Evolutionary conservation across 2,888 invertebrate species (phyloP), one percentile per base, ranked within the genome.

Genomic region (Beris chalybata): DNA sequence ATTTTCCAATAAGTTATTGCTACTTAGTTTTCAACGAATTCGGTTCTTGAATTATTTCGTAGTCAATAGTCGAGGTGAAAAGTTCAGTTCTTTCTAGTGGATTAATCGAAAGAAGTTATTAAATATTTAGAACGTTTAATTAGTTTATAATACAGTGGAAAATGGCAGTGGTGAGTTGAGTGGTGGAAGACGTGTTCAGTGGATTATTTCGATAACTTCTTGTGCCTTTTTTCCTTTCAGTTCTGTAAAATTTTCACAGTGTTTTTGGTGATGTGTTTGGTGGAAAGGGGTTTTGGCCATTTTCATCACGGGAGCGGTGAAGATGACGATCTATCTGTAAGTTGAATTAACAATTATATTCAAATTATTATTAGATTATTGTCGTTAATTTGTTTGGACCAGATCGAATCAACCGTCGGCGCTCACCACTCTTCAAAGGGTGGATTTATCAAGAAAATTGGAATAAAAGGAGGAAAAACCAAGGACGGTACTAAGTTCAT

Each of bases 21-120:
- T 61, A 61, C 61, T 50, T 61, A 61, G 61, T 38, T 50, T 50
- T 15, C 50, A 4, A 9, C 50, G 32, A 52, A 50, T 61, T 61
- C 47, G 38, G 29, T 50, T 52, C 29, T 9, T 45, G 38, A 22
- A 15, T 43, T 61, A 61, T 50, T 61, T 12, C 12, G 12, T 29
- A 30, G 32, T 61, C 22, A 29, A 22, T 12, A 45, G 29, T 30
- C 30, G n/a, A 11, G 53, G n/a, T 4, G 53, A 11, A 6, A 7
- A 11, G 53, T 30, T 31, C 7, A 38, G 30, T 11, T 30, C 52
- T 15, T 52, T 53, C n/a, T 11, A 5, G 52, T 29, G 53, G n/a
- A 29, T 29, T 22, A 22, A 31, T 53, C 30, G 31, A 53, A 29
- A 22, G 15, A 9, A 48, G 15, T 48, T 48, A 15, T 3, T 48